Percentiles rank a stretch among this genome's conserved stretches.
Conservation (phyloP, 2,113 vertebrate genomes). For the Microtus richardsoni region DNA sequence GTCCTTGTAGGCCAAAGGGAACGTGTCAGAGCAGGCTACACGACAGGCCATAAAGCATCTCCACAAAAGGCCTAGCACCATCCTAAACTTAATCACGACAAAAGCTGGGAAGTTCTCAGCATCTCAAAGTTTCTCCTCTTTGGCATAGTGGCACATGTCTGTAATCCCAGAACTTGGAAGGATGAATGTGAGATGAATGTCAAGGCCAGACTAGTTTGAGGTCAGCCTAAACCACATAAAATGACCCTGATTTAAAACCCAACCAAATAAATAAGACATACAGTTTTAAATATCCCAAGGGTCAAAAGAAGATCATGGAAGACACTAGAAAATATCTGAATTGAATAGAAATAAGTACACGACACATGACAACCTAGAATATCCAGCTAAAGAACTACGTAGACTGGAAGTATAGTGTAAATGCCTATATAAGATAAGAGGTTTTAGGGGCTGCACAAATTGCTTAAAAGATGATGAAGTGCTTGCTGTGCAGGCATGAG, state of each 20-base stretch:
- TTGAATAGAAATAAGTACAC: neutral
- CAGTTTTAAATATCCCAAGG: neutral
- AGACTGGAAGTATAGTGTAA: neutral
- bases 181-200: neutral
- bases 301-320: constrained; percentile 21
- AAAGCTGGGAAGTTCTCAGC: neutral
- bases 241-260: neutral
- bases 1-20: neutral
- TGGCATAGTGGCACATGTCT: neutral
- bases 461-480: neutral
- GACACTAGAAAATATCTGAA: neutral
- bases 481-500: neutral
- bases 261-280: neutral
- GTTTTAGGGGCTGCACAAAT: neutral
- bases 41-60: neutral
- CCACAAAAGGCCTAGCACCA: neutral
- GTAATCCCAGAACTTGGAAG: neutral
- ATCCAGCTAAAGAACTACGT: neutral
- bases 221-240: neutral
- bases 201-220: neutral
- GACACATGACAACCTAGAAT: neutral
- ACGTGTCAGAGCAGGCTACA: neutral
- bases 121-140: constrained; percentile 30
- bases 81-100: neutral
- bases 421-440: neutral